Percentiles rank a stretch among this genome's conserved stretches.
phyloP scores from a whole-genome alignment of 1,140 invertebrate species.

The Linepithema humile region DNA sequence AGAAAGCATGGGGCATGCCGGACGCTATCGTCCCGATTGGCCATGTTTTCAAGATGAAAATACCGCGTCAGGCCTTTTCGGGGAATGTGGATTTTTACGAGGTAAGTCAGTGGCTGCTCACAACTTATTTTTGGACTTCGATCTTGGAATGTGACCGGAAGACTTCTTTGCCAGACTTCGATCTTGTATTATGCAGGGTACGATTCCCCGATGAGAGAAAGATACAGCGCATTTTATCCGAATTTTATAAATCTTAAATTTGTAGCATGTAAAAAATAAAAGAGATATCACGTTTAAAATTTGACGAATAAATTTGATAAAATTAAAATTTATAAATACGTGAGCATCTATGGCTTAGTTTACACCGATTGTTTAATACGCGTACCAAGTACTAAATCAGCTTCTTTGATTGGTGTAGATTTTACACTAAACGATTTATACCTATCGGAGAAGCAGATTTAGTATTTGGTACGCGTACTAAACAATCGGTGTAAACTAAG shows the following conservation, averaged over 20 bases:
- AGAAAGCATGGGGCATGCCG: conserved; percentile 80
- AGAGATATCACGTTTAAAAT: background rate
- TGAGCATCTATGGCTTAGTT: too few relatives aligned
- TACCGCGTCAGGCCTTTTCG: conserved; percentile 82
- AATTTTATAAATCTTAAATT: conserved; percentile 10
- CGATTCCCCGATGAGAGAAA: conserved; percentile 2
- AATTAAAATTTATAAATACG: too few relatives aligned
- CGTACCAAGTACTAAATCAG: too few relatives aligned
- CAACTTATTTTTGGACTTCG: background rate
- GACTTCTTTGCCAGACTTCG: background rate
- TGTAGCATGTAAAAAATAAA: background rate
- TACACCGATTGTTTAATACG: too few relatives aligned
- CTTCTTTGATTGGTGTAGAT: too few relatives aligned
- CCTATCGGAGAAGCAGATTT: too few relatives aligned
- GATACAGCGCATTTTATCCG: background rate
- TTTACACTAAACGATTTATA: too few relatives aligned
- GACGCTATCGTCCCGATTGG: conserved; percentile 81
- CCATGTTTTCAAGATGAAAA: conserved; percentile 82
- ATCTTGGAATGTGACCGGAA: conserved; percentile 1
- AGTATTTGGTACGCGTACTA: too few relatives aligned
- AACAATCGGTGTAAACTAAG: too few relatives aligned
- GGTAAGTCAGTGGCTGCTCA: conserved; percentile 72
- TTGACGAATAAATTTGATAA: too few relatives aligned
- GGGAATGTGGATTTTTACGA: conserved; percentile 82
- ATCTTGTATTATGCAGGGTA: background rate